These are phyloP conservation scores for Lamellibrachia luymesi DNA, from an alignment of 1,140 invertebrate genomes.

Conservation along the genomic window DNA sequence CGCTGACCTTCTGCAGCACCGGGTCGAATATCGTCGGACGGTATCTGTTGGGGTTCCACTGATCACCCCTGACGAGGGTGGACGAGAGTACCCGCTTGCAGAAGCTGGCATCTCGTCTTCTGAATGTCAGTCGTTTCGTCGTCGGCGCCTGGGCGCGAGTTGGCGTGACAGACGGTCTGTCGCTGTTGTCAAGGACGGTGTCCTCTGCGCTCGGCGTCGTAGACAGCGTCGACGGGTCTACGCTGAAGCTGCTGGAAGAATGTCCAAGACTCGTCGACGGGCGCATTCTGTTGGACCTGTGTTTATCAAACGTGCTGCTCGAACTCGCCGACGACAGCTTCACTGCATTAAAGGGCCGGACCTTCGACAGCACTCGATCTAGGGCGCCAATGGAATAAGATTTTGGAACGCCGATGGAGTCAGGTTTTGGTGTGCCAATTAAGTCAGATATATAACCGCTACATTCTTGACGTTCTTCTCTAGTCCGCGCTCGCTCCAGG, in stretches of 20 bases:
- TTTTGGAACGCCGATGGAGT: no score
- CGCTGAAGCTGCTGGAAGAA: neutral
- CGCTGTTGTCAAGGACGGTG: neutral
- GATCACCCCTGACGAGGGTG: neutral
- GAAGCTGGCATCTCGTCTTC: neutral
- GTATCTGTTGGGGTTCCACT: neutral
- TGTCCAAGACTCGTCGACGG: neutral
- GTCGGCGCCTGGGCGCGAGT: no score
- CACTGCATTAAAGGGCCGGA: neutral
- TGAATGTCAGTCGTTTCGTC: no score
- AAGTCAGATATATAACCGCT: no score
- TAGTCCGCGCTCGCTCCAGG: neutral
- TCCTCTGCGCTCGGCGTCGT: neutral
- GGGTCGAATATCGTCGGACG: neutral
- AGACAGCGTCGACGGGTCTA: neutral
- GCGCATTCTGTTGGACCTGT: neutral
- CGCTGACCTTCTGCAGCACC: neutral
- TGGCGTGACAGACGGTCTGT: neutral
- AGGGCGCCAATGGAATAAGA: no score
- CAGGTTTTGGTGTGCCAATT: no score
- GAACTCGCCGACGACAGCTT: neutral
- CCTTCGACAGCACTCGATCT: neutral
- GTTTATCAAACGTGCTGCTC: neutral
- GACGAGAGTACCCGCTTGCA: neutral
- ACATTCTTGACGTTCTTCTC: neutral